A percentile compares a stretch with the other conserved stretches of the same genome.
phyloP scores from a whole-genome alignment of 2,888 invertebrate genomes.

The Drosophila mercatorum region DNA sequence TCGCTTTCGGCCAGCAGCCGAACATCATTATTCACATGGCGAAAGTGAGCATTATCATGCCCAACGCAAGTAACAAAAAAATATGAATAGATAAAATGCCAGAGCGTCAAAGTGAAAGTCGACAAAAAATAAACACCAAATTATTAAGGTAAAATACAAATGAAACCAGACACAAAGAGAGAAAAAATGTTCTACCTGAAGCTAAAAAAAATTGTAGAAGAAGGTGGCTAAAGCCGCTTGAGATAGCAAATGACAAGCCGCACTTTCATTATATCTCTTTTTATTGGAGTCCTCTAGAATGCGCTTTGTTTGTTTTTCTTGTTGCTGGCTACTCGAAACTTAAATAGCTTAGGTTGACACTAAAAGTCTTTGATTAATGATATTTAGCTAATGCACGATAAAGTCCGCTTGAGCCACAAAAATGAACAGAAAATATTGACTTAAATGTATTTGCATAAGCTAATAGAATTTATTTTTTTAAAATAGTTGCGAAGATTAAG shows the following conservation, averaged over 20 bases:
- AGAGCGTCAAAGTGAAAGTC: slow-evolving; percentile 12
- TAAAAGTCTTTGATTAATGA: slow-evolving; percentile 43
- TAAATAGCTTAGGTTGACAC: slow-evolving; percentile 9
- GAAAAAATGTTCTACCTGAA: background rate
- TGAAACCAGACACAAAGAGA: background rate
- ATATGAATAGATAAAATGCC: slow-evolving; percentile 16
- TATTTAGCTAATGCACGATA: background rate
- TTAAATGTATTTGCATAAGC: background rate
- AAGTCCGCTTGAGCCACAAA: background rate
- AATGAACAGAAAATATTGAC: background rate
- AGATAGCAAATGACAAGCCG: slow-evolving; percentile 5
- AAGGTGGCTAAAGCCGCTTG: background rate
- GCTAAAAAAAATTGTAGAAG: background rate
- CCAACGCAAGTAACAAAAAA: slow-evolving; percentile 20
- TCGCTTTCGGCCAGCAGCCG: slow-evolving; percentile 54
- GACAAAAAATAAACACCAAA: slow-evolving; percentile 2
- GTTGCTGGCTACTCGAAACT: background rate
- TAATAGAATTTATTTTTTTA: background rate
- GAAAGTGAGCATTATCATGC: slow-evolving; percentile 66
- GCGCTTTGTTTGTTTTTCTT: slow-evolving; percentile 6
- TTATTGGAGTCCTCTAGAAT: background rate
- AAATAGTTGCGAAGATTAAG: background rate
- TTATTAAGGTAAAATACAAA: slow-evolving; percentile 13
- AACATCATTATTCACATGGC: slow-evolving; percentile 71
- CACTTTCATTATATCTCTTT: slow-evolving; percentile 4